These are phyloP conservation scores for Laupala kohalensis DNA, from an alignment of 1,140 invertebrate genomes.

Conservation along the genomic window DNA sequence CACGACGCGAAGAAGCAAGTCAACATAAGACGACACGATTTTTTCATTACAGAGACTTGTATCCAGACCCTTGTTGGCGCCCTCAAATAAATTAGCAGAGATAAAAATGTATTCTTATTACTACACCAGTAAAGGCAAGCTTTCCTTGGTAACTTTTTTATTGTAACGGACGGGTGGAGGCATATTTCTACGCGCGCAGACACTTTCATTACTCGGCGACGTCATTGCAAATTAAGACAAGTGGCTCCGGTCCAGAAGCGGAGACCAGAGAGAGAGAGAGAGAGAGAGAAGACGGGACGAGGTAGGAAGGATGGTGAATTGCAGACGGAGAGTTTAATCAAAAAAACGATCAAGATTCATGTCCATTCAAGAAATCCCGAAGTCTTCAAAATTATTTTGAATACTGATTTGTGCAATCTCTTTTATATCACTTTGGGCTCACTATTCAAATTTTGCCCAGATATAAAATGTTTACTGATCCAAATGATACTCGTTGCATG, in stretches of 20 bases:
- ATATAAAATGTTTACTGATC: too few species aligned
- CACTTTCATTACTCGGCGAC: not conserved
- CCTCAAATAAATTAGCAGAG: not conserved
- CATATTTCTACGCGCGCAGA: not conserved
- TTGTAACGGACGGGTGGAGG: not conserved
- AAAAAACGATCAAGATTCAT: too few species aligned
- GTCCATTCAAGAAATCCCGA: too few species aligned
- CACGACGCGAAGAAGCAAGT: too few species aligned
- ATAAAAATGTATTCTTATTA: not conserved
- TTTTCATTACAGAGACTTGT: not conserved
- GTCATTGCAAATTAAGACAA: not conserved
- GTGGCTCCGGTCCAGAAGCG: not conserved
- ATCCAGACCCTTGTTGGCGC: not conserved
- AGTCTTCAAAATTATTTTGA: too few species aligned
- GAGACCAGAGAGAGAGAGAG: not conserved
- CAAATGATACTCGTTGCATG: too few species aligned
- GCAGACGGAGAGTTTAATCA: too few species aligned
- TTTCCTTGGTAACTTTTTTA: not conserved
- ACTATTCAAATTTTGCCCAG: too few species aligned
- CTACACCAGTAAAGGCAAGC: not conserved
- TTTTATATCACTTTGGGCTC: too few species aligned
- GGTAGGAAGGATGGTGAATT: too few species aligned
- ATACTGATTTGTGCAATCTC: too few species aligned
- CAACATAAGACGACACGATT: not conserved
- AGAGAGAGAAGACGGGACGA: not conserved